These are phyloP conservation scores for Neuroscelio doddi DNA, from an alignment of 2,888 invertebrate species.

Conservation along the genomic window DNA sequence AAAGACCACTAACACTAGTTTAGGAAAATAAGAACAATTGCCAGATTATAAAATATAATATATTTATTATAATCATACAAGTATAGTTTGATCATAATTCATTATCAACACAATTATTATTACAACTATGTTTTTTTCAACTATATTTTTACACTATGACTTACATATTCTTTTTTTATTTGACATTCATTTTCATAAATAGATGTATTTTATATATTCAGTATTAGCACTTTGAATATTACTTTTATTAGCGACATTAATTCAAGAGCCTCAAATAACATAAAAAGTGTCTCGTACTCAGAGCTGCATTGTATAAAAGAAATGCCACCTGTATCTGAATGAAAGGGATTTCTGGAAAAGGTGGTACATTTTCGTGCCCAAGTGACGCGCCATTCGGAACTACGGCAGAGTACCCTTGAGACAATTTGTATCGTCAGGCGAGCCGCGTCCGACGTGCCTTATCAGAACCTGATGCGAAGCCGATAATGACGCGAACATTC, in stretches of 20 bases:
- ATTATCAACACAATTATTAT: no score
- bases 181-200: no score
- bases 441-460: conserved; percentile 65
- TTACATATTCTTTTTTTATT: no score
- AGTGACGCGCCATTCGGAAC: neutral
- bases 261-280: neutral
- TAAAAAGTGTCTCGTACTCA: conserved; percentile 18
- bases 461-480: conserved; percentile 55
- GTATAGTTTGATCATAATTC: no score
- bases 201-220: no score
- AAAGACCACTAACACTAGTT: no score
- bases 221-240: no score
- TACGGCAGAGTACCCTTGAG: conserved; percentile 60
- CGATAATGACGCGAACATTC: conserved; percentile 57
- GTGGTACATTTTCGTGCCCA: conserved; percentile 22
- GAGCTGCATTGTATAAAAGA: conserved; percentile 25
- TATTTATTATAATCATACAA: no score
- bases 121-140: no score
- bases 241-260: no score
- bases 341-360: conserved; percentile 36
- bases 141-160: neutral
- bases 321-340: conserved; percentile 27
- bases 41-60: no score
- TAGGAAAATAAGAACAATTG: no score
- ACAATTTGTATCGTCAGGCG: conserved; percentile 64